Evolutionary conservation across 2,888 invertebrate genomes (phyloP), one percentile per base, ranked within the genome.

Genomic region (Marasmarcha lunaedactyla): DNA sequence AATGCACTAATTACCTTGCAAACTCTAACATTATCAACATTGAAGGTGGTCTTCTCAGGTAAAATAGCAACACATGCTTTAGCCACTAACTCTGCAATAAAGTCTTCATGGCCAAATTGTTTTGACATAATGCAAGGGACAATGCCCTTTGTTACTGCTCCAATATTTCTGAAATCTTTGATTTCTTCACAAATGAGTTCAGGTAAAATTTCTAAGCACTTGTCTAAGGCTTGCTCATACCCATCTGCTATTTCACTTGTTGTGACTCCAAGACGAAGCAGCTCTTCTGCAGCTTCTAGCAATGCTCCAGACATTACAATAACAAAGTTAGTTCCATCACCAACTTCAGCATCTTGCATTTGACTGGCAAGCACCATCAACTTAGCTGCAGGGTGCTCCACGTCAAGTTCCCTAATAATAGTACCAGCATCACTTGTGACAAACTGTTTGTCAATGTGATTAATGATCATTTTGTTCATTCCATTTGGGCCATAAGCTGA

Each of bases 391-490:
- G 99, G 99, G 76, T 99, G 99, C 69, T 98, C 97, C 15, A 99
- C 92, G 84, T 98, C 97, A 34, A 98, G 74, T 69, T 98, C 97
- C 47, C 93, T 88, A 54, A 99, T 93, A 46, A 99, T 98, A 0
- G 99, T 99, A 1, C 97, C 98, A 14, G 98, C 99, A 86, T 99
- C 99, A 69, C 96, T 98, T 1, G 99, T 99, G 2, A 99, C 95
- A 83, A 98, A 99, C 54, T 98, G 90, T 65, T 99, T 99, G 62
- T 98, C 98, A 51, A 99, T 88, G 68, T 99, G 98, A 78, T 99
- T 99, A 43, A 99, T 98, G 14, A 99, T 92, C 94, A 99, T 98
- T 86, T 99, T 99, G 76, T 99, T 99, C 94, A 93, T 93, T 52
- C 98, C 99, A 84, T 97, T 97, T 6, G 99, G 99, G 0, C 99